Conservation (phyloP, 1,140 invertebrate species). For the Proctacanthus coquilletti region DNA sequence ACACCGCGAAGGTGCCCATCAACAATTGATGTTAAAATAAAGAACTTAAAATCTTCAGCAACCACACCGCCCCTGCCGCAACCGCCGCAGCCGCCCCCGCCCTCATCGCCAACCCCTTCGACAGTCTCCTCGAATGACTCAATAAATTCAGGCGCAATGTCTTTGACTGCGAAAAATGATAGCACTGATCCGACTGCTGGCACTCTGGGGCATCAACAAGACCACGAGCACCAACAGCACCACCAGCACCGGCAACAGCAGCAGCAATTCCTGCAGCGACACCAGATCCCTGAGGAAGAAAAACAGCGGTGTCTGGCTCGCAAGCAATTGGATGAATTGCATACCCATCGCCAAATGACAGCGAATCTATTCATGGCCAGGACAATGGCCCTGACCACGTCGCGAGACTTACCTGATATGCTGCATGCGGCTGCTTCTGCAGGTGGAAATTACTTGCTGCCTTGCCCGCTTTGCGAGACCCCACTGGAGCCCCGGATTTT, state of each 20-base stretch:
- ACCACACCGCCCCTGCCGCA: not conserved
- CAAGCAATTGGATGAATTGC: slow-evolving; percentile 28
- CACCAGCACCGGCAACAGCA: slow-evolving; percentile 10
- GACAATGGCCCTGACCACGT: slow-evolving; percentile 20
- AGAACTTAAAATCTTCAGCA: too few relatives aligned
- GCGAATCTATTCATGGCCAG: slow-evolving; percentile 26
- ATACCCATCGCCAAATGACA: slow-evolving; percentile 29
- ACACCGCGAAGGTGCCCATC: not conserved
- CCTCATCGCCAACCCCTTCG: not conserved
- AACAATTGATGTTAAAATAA: too few relatives aligned
- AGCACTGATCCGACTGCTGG: slow-evolving; percentile 12
- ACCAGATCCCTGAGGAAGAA: slow-evolving; percentile 9
- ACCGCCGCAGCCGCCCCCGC: not conserved
- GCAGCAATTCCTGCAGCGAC: slow-evolving; percentile 11
- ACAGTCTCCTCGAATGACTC: not conserved
- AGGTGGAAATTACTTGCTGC: slow-evolving; percentile 28
- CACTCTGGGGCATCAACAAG: slow-evolving; percentile 11
- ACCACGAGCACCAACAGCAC: slow-evolving; percentile 12
- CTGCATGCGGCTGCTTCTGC: slow-evolving; percentile 11
- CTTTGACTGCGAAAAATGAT: slow-evolving; percentile 21
- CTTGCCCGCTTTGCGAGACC: slow-evolving; percentile 54
- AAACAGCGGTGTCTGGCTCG: slow-evolving; percentile 34
- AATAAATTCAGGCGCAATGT: slow-evolving; percentile 17
- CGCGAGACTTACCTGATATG: slow-evolving; percentile 21
- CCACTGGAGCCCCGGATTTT: slow-evolving; percentile 45